A percentile compares a stretch with the other conserved stretches of the same genome.
These are phyloP conservation scores for Dolomedes plantarius DNA, from an alignment of 2,888 invertebrate species.

Conservation along the genomic window DNA sequence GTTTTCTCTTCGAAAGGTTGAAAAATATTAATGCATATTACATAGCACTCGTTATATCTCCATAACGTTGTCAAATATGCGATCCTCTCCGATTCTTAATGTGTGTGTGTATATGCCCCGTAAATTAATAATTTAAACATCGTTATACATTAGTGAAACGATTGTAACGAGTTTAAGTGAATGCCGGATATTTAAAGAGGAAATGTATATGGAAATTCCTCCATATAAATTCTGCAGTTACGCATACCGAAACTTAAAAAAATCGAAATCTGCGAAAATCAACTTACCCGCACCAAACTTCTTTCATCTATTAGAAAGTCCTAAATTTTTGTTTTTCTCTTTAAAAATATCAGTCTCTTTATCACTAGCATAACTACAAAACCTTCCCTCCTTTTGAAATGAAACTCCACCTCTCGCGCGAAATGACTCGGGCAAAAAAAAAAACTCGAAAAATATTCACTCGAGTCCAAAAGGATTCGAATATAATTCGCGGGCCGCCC, in stretches of 20 bases:
- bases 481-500: background rate
- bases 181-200: too few species aligned
- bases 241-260: background rate
- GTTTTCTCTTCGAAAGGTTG: too few species aligned
- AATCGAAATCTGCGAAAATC: background rate
- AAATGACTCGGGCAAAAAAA: background rate
- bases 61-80: too few species aligned
- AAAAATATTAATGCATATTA: too few species aligned
- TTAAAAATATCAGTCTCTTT: background rate
- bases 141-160: too few species aligned
- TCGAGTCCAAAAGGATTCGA: background rate
- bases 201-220: too few species aligned
- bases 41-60: too few species aligned
- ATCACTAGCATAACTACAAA: background rate
- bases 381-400: background rate
- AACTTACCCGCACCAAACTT: background rate
- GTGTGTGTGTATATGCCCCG: too few species aligned
- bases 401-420: background rate
- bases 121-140: too few species aligned
- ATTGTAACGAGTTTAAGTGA: too few species aligned
- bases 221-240: too few species aligned
- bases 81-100: too few species aligned
- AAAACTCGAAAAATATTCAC: conserved; percentile 9
- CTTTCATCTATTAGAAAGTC: background rate
- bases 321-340: background rate